These are phyloP conservation scores for Tetramorium parvispinum DNA, from an alignment of 1,140 invertebrate genomes.

Conservation along the genomic window DNA sequence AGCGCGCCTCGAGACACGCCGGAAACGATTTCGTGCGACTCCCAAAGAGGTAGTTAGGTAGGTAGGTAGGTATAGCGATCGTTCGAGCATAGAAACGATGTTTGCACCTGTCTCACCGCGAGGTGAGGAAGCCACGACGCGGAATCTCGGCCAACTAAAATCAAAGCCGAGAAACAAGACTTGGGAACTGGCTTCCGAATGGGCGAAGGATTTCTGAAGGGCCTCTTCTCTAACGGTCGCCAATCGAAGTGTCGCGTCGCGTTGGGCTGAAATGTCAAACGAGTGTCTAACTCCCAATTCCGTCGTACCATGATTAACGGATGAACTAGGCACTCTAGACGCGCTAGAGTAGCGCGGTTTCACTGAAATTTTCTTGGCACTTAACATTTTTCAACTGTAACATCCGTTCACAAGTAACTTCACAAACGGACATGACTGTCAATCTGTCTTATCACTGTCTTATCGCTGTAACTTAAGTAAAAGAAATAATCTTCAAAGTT, in stretches of 20 bases:
- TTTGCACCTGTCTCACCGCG: conserved; percentile 40
- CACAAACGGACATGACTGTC: neutral
- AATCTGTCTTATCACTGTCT: neutral
- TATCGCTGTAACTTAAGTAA: neutral
- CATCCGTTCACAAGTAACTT: neutral
- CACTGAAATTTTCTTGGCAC: neutral
- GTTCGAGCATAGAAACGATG: conserved; percentile 10
- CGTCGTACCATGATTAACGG: neutral
- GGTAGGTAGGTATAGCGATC: conserved; percentile 30
- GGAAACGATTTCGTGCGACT: conserved; percentile 40
- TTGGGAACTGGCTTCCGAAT: neutral
- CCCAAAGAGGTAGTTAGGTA: neutral
- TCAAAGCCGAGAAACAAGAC: neutral
- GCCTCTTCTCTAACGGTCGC: conserved; percentile 20
- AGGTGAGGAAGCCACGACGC: neutral
- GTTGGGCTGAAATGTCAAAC: neutral
- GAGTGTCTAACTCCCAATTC: neutral
- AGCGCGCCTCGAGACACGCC: conserved; percentile 14
- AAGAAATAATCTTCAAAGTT: neutral
- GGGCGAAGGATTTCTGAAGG: neutral
- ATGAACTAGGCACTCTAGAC: neutral
- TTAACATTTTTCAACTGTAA: neutral
- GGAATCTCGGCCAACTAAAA: neutral
- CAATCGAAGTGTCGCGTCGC: neutral
- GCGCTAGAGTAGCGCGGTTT: neutral